Evolutionary conservation across 2,888 invertebrate genomes (phyloP).

Genomic region (Serripes groenlandicus): DNA sequence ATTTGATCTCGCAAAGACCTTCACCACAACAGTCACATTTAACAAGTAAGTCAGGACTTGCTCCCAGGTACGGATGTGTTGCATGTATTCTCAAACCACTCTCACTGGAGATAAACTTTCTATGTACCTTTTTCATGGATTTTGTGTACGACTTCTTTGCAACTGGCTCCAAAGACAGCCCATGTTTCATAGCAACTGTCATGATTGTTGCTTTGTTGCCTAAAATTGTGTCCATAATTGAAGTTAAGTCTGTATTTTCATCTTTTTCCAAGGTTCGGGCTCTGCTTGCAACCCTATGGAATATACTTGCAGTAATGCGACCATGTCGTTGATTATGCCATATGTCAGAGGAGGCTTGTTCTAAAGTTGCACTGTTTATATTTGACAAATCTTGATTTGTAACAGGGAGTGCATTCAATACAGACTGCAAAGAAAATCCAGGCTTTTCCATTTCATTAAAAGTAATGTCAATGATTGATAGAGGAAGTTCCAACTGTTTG

Average conservation of each 20-base stretch:
- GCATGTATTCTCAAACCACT: slow-evolving; percentile 24
- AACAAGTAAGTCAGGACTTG: slow-evolving; percentile 54
- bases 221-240: too few species aligned
- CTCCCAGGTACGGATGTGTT: slow-evolving; percentile 33
- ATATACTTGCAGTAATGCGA: slow-evolving; percentile 35
- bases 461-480: background rate
- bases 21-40: slow-evolving; percentile 46
- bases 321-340: slow-evolving; percentile 32
- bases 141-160: slow-evolving; percentile 34
- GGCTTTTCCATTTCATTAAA: background rate
- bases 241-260: too few species aligned
- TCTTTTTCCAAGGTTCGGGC: slow-evolving; percentile 16
- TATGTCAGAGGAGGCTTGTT: slow-evolving; percentile 2
- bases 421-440: background rate
- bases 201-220: background rate
- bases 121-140: slow-evolving; percentile 35
- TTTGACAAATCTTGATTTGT: background rate
- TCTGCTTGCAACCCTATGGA: slow-evolving; percentile 28
- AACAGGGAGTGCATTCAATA: background rate
- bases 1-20: slow-evolving; percentile 48
- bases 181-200: slow-evolving; percentile 59
- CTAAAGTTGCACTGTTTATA: slow-evolving; percentile 3
- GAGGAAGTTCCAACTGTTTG: background rate
- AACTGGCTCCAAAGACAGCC: slow-evolving; percentile 40
- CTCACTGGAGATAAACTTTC: slow-evolving; percentile 28